Evolutionary conservation across 2,888 invertebrate species (phyloP).

Genomic region (Drosophila robusta): DNA sequence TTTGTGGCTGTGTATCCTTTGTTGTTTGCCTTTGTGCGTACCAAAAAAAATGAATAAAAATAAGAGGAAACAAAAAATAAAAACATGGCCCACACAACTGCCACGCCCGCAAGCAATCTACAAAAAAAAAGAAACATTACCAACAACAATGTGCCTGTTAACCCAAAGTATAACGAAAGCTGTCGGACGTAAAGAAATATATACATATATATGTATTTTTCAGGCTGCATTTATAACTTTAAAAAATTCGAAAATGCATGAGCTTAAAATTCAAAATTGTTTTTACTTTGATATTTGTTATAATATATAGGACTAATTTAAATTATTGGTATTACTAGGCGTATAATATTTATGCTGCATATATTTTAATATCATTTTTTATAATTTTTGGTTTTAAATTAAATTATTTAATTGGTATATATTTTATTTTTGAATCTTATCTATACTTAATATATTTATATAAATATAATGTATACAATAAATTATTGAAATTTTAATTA

Average conservation of each 20-base stretch:
- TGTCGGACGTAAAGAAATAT: constrained; percentile 12
- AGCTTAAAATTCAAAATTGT: neutral
- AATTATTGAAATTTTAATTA: too few relatives aligned
- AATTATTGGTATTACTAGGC: too few relatives aligned
- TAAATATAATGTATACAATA: too few relatives aligned
- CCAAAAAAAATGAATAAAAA: constrained; percentile 24
- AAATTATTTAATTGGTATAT: too few relatives aligned
- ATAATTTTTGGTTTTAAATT: too few relatives aligned
- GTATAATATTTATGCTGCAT: too few relatives aligned
- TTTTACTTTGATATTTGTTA: too few relatives aligned
- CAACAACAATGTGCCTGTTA: constrained; percentile 42
- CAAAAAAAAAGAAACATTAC: constrained; percentile 14
- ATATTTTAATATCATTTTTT: too few relatives aligned
- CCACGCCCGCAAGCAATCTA: constrained; percentile 43
- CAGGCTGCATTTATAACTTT: neutral
- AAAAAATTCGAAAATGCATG: neutral
- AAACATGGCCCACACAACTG: constrained; percentile 41
- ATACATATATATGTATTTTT: constrained; percentile 3
- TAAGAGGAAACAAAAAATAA: constrained; percentile 36
- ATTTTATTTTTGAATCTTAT: too few relatives aligned
- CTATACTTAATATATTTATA: too few relatives aligned
- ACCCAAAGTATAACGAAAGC: constrained; percentile 39
- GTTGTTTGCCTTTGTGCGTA: constrained; percentile 53
- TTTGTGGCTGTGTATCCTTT: constrained; percentile 64
- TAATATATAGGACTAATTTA: too few relatives aligned